A percentile compares a stretch with the other conserved stretches of the same genome.
phyloP scores from a whole-genome alignment of 2,888 invertebrate species.

The Agrilus mali region DNA sequence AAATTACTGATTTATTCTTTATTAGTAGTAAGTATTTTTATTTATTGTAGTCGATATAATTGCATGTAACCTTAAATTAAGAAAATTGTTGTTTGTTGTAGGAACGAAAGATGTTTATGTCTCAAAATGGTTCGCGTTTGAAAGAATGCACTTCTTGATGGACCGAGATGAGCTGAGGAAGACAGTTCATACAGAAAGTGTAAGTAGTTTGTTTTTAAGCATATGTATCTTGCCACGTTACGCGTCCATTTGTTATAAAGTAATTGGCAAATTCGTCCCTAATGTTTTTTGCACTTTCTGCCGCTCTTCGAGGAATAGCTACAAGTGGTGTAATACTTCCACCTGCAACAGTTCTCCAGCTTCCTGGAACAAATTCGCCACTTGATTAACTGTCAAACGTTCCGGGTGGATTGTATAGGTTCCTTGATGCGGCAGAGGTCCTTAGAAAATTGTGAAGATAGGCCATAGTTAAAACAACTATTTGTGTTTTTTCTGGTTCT shows the following conservation, averaged over 20 bases:
- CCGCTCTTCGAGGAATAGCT: no score
- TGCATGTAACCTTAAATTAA: no score
- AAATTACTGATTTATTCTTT: no score
- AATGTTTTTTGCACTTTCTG: constrained; percentile 3
- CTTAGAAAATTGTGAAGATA: constrained; percentile 16
- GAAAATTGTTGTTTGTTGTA: background rate
- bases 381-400: constrained; percentile 11
- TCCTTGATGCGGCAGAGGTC: constrained; percentile 7
- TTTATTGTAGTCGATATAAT: no score
- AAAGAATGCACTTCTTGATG: background rate
- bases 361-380: constrained; percentile 1
- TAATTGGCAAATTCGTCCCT: constrained; percentile 6
- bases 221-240: background rate
- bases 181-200: background rate
- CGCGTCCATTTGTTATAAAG: constrained; percentile 2
- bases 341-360: no score
- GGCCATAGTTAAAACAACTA: constrained; percentile 11
- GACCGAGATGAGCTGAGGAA: background rate
- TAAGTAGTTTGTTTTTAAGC: constrained; percentile 3
- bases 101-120: background rate
- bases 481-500: constrained; percentile 13
- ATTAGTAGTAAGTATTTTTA: background rate
- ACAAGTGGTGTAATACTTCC: no score
- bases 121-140: background rate
- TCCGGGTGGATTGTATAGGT: constrained; percentile 12